phyloP scores from a whole-genome alignment of 2,797 vertebrate genomes.

The Enteromius thamalakanensis region DNA sequence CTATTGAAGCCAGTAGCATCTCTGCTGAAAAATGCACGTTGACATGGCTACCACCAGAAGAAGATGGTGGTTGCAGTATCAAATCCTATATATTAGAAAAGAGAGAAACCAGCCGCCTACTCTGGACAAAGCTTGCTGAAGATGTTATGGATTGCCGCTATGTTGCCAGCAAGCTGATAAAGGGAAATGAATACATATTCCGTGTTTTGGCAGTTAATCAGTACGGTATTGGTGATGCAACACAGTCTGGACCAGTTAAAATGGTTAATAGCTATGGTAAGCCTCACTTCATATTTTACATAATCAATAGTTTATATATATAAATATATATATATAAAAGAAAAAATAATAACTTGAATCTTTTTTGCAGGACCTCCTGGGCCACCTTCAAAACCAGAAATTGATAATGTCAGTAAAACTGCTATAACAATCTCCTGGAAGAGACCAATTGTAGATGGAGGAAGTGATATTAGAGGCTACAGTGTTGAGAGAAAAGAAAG shows the following conservation, averaged over 20 bases:
- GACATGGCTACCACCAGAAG: conserved; percentile 93
- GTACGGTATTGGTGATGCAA: conserved; percentile 91
- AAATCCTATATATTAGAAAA: conserved; percentile 96
- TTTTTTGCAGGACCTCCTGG: conserved; percentile 84
- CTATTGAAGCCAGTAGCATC: conserved; percentile 91
- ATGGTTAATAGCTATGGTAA: conserved; percentile 96
- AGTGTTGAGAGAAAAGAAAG: conserved; percentile 93
- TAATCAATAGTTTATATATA: background rate
- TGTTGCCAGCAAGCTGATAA: conserved; percentile 91
- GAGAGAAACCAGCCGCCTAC: conserved; percentile 96
- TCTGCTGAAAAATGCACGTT: conserved; percentile 97
- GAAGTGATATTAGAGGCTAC: conserved; percentile 97
- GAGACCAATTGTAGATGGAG: conserved; percentile 90
- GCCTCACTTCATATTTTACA: conserved; percentile 60
- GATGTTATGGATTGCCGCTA: conserved; percentile 91
- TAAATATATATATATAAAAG: background rate
- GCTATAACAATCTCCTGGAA: conserved; percentile 94
- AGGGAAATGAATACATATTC: conserved; percentile 98
- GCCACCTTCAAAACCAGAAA: conserved; percentile 93
- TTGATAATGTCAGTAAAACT: conserved; percentile 90
- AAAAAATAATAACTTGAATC: background rate
- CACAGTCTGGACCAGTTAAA: conserved; percentile 91
- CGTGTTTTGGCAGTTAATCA: conserved; percentile 94
- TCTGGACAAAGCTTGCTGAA: conserved; percentile 96
- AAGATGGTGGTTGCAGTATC: conserved; percentile 93